Conservation (phyloP, 2,797 vertebrate species). For the Molothrus ater region DNA sequence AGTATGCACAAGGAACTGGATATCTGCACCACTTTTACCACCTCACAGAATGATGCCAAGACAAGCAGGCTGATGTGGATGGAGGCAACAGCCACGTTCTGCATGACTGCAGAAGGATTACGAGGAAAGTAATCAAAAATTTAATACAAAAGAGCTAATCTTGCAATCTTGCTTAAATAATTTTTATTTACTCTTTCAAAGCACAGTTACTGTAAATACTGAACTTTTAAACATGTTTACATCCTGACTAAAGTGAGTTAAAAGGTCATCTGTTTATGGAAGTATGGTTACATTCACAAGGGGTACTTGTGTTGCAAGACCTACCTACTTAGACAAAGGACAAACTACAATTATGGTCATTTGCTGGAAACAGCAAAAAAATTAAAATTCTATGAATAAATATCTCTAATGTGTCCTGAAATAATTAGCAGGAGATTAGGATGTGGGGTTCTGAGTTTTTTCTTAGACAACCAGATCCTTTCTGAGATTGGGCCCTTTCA, state of each 20-base stretch:
- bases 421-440: neutral
- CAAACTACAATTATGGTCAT: neutral
- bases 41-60: fast-evolving
- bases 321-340: neutral
- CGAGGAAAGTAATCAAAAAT: neutral
- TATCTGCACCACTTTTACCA: neutral
- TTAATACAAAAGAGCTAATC: neutral
- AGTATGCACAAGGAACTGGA: neutral
- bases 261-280: neutral
- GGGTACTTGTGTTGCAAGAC: neutral
- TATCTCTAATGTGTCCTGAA: neutral
- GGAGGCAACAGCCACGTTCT: neutral
- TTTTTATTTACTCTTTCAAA: neutral
- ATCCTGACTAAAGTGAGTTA: neutral
- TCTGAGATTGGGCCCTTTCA: neutral
- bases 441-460: neutral
- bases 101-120: neutral
- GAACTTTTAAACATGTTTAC: neutral
- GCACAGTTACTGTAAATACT: neutral
- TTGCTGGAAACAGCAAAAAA: neutral
- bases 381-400: neutral
- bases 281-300: neutral
- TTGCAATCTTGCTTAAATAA: neutral
- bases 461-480: neutral
- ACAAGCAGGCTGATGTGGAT: neutral